phyloP scores from a whole-genome alignment of 2,888 invertebrate genomes.

The Drosophila merina region DNA sequence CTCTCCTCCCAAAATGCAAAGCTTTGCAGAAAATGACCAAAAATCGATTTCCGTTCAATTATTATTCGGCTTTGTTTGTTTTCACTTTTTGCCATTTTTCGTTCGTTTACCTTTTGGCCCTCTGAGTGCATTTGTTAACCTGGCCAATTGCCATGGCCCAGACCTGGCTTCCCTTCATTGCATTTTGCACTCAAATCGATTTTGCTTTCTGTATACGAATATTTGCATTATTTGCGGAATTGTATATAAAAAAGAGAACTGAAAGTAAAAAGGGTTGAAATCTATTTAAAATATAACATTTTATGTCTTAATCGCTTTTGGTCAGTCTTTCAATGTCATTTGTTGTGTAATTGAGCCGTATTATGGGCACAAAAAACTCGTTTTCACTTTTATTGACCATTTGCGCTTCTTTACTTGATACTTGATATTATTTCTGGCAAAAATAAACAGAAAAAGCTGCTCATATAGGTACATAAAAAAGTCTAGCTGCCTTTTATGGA shows the following conservation, averaged over 20 bases:
- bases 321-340: constrained; percentile 66
- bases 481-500: constrained; percentile 61
- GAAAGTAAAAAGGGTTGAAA: constrained; percentile 34
- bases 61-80: constrained; percentile 19
- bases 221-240: constrained; percentile 10
- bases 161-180: constrained; percentile 26
- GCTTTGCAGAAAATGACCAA: constrained; percentile 31
- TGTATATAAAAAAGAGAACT: constrained; percentile 3
- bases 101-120: constrained; percentile 28
- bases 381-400: constrained; percentile 79
- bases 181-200: constrained; percentile 53
- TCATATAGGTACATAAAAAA: constrained; percentile 43
- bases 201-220: neutral
- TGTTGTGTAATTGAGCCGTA: constrained; percentile 64
- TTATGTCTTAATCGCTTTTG: constrained; percentile 20
- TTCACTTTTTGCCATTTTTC: constrained; percentile 21
- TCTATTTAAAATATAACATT: constrained; percentile 32
- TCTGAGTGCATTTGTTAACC: constrained; percentile 51
- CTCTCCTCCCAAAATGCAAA: constrained; percentile 1
- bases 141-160: constrained; percentile 41
- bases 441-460: constrained; percentile 24
- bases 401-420: constrained; percentile 66
- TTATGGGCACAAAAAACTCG: constrained; percentile 67
- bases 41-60: constrained; percentile 71
- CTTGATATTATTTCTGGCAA: constrained; percentile 52